A percentile compares a stretch with the other conserved stretches of the same genome.
Conservation (phyloP, 2,797 vertebrate genomes). For the Stomatorhinus walkeri region DNA sequence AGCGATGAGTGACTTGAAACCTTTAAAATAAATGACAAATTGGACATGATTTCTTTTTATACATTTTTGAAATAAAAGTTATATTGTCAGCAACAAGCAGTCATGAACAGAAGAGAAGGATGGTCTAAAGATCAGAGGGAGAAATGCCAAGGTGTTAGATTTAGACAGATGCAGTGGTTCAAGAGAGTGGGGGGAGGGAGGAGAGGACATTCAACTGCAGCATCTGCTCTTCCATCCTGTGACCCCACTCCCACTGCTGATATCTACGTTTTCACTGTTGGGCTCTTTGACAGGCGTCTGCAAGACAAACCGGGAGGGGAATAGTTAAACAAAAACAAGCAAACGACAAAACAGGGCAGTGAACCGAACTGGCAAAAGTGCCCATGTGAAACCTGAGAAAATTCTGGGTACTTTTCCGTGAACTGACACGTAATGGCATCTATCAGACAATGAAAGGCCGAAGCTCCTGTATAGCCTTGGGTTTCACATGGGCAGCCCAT, state of each 20-base stretch:
- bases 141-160: constrained; percentile 42
- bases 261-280: constrained; percentile 98
- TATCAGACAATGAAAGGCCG: not conserved
- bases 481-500: not conserved
- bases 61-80: constrained; percentile 72
- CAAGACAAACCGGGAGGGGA: not conserved
- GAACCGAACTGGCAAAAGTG: not conserved
- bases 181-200: constrained; percentile 42
- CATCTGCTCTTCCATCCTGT: constrained; percentile 99
- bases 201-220: constrained; percentile 76
- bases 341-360: not conserved
- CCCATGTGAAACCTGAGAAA: not conserved
- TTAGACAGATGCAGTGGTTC: constrained; percentile 64
- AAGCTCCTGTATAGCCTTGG: not conserved
- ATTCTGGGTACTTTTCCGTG: not conserved
- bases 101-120: constrained; percentile 62
- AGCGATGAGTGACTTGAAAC: constrained; percentile 57
- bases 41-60: constrained; percentile 76
- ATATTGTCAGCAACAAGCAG: constrained; percentile 70
- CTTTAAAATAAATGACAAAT: constrained; percentile 72
- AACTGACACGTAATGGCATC: not conserved
- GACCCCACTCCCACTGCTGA: constrained; percentile 89
- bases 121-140: constrained; percentile 38
- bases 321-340: not conserved
- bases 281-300: constrained; percentile 98